Evolutionary conservation across 2,113 vertebrate species (phyloP), one percentile per base, ranked within the genome.

Genomic region (Misgurnus anguillicaudatus): DNA sequence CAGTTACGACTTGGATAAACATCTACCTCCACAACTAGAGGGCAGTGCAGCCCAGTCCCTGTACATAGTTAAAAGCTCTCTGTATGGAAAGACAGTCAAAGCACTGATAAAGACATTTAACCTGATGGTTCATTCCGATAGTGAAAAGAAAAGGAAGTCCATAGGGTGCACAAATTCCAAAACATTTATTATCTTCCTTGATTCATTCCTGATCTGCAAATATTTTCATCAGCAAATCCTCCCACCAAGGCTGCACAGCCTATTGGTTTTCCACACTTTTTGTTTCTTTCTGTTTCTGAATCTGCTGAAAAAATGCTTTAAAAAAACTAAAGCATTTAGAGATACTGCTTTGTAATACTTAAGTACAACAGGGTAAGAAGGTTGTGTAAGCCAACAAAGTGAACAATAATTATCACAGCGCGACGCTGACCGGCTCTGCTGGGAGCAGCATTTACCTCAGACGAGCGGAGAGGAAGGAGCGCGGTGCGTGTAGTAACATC

Each of bases 181-280:
- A 93, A 92, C 87, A 92, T 86, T 87, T 88, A 90, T 92, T 92
- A 93, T 94, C 92, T 90, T 76, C 84, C 89, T 73, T 84, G 89
- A 92, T 93, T 92, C 89, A 88, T 87, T 91, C 87, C 86, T 88
- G 90, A 92, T 92, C 89, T 83, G 83, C 55, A 87, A 91, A 92
- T 91, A 88, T 89, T 90, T 91, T 90, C 85, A 87, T 78, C 75
- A 75, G 87, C 84, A 92, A 91, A 93, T 92, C 89, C 89, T 88
- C 89, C 89, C 90, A 89, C 82, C 82, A 87, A 87, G 82, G 67
- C 64, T n/a, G n/a, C 78, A 81, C 80, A 81, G 84, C 77, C 86
- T 80, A 80, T 84, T 75, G 17, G 69, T 57, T 82, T 39, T 76
- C 41, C 63, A 55, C 71, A 69, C 75, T 81, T 79, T 69, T 82